Evolutionary conservation across 2,113 vertebrate genomes (phyloP).

Genomic region (Rhombomys opimus): DNA sequence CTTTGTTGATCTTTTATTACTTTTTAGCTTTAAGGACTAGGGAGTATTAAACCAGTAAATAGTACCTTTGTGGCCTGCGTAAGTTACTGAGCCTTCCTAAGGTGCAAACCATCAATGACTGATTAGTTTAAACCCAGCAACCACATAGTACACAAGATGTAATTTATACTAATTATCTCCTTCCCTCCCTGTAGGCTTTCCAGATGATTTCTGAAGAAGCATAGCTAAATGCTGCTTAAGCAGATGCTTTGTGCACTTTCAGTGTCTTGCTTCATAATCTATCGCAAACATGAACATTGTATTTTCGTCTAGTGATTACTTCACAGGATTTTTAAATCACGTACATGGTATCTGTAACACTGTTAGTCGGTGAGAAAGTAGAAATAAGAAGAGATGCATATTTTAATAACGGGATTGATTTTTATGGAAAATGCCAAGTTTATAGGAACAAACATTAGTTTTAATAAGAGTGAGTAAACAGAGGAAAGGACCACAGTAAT

Average conservation of each 20-base stretch:
- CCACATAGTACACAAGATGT: not conserved
- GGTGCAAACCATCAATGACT: conserved; percentile 16
- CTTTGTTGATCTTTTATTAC: conserved; percentile 49
- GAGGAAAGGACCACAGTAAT: not conserved
- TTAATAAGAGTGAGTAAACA: not conserved
- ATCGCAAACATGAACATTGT: not conserved
- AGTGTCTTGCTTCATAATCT: conserved; percentile 15
- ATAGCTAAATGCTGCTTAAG: conserved; percentile 44
- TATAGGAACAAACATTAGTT: not conserved
- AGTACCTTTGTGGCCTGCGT: conserved; percentile 28
- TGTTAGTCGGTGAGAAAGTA: not conserved
- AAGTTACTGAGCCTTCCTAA: conserved; percentile 60
- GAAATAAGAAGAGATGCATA: not conserved
- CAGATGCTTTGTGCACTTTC: not conserved
- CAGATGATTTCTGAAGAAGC: conserved; percentile 57
- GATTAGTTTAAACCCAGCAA: conserved; percentile 56
- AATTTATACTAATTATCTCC: conserved; percentile 67
- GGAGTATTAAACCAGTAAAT: conserved; percentile 54
- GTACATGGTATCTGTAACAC: not conserved
- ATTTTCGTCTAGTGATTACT: conserved; percentile 9
- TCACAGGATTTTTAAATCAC: conserved; percentile 21
- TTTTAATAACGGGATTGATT: not conserved
- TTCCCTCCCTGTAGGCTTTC: conserved; percentile 10
- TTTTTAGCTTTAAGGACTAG: conserved; percentile 58
- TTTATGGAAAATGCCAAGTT: not conserved